Conservation (phyloP, 1,140 invertebrate species). For the Aphelenchoides avenae region DNA sequence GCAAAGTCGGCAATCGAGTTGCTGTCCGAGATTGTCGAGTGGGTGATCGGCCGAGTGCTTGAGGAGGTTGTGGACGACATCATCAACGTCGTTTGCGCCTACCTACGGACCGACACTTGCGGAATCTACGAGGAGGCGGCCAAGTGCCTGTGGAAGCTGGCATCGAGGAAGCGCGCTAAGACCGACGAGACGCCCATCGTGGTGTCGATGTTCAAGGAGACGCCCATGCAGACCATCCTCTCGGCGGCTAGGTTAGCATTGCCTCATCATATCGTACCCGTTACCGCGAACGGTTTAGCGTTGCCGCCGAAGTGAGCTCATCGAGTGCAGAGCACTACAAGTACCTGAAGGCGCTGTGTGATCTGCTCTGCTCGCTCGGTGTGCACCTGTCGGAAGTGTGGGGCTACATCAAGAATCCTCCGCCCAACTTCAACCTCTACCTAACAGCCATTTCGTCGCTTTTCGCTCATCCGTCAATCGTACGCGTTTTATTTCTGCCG, state of each 20-base stretch:
- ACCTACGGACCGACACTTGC: slow-evolving; percentile 29
- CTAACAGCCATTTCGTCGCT: slow-evolving; percentile 41
- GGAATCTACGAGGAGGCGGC: slow-evolving; percentile 43
- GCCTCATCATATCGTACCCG: slow-evolving; percentile 13
- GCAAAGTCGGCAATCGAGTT: slow-evolving; percentile 40
- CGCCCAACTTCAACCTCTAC: slow-evolving; percentile 48
- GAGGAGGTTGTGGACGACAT: slow-evolving; percentile 33
- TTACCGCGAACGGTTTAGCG: slow-evolving; percentile 11
- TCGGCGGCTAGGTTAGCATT: slow-evolving; percentile 37
- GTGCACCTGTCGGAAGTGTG: slow-evolving; percentile 48
- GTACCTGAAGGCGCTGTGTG: slow-evolving; percentile 47
- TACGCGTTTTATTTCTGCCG: slow-evolving; percentile 19
- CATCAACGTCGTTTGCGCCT: slow-evolving; percentile 40
- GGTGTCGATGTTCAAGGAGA: slow-evolving; percentile 42
- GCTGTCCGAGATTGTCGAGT: slow-evolving; percentile 42
- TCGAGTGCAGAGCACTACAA: slow-evolving; percentile 41
- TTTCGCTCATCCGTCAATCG: slow-evolving; percentile 51
- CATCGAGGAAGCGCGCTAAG: slow-evolving; percentile 42
- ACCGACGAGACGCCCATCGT: slow-evolving; percentile 44
- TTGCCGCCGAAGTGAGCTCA: slow-evolving; percentile 31
- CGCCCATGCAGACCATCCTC: slow-evolving; percentile 42
- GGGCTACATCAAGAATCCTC: slow-evolving; percentile 34
- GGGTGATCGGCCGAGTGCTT: slow-evolving; percentile 31
- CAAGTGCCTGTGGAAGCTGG: slow-evolving; percentile 42
- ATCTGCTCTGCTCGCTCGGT: slow-evolving; percentile 44